A percentile compares a stretch with the other conserved stretches of the same genome.
phyloP scores from a whole-genome alignment of 2,797 vertebrate species.

The Crenichthys baileyi region DNA sequence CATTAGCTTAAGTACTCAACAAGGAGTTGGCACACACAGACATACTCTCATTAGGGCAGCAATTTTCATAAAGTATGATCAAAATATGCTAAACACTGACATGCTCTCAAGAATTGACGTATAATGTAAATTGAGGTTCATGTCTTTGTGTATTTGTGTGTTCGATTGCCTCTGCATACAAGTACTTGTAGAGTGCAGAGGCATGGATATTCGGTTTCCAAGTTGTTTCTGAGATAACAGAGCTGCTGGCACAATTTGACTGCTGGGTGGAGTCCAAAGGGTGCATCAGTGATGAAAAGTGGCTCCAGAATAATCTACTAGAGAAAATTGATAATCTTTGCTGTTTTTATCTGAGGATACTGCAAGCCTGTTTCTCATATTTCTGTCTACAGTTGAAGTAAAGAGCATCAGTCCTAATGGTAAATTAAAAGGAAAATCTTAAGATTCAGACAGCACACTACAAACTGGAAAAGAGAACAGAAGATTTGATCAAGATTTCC shows the following conservation, averaged over 20 bases:
- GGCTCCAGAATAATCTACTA: constrained; percentile 22
- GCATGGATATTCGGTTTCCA: constrained; percentile 15
- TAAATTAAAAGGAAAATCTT: constrained; percentile 18
- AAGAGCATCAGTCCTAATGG: background rate
- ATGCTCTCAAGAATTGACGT: constrained; percentile 26
- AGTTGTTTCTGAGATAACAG: constrained; percentile 48
- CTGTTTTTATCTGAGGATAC: constrained; percentile 5
- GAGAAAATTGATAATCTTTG: constrained; percentile 10
- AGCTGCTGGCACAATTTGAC: constrained; percentile 68
- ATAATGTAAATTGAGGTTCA: constrained; percentile 14
- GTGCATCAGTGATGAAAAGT: constrained; percentile 56
- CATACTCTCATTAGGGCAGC: constrained; percentile 30
- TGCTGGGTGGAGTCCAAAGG: constrained; percentile 66
- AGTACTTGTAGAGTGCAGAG: constrained; percentile 8
- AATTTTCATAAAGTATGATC: constrained; percentile 45
- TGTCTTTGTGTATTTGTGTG: constrained; percentile 29
- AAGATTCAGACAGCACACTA: constrained; percentile 2
- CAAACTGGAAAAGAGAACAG: constrained; percentile 3
- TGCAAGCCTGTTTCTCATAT: background rate
- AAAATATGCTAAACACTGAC: constrained; percentile 45
- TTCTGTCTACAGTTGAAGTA: background rate
- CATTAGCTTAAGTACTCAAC: constrained; percentile 72
- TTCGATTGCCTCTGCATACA: constrained; percentile 8
- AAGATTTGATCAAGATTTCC: constrained; percentile 42
- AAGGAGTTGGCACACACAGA: constrained; percentile 46